These are phyloP conservation scores for Dyspetes luteomarginatus DNA, from an alignment of 2,888 invertebrate species.

Conservation along the genomic window DNA sequence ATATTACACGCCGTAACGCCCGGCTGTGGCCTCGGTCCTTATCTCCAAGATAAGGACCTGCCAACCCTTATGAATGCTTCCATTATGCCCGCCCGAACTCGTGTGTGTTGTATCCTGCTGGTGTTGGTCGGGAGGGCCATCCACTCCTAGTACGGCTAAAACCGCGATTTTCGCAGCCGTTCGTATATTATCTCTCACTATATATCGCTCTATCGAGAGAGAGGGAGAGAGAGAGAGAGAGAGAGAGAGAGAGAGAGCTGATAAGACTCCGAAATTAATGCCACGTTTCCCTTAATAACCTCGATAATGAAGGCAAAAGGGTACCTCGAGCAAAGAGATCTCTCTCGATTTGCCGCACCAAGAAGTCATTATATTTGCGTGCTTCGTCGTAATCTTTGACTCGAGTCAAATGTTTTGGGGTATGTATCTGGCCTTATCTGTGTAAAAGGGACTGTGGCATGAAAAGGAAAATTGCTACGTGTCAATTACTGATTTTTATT, in stretches of 20 bases:
- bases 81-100: slow-evolving; percentile 72
- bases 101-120: slow-evolving; percentile 68
- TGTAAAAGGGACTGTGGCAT: slow-evolving; percentile 14
- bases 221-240: background rate
- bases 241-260: slow-evolving; percentile 24
- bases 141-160: slow-evolving; percentile 44
- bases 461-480: too few species aligned
- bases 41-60: slow-evolving; percentile 78
- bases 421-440: background rate
- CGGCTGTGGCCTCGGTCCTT: slow-evolving; percentile 74
- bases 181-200: slow-evolving; percentile 38
- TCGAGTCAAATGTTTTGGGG: background rate
- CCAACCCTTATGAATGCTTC: slow-evolving; percentile 80
- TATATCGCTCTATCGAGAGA: slow-evolving; percentile 46
- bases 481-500: too few species aligned
- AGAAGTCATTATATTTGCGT: slow-evolving; percentile 11
- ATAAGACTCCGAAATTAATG: slow-evolving; percentile 65
- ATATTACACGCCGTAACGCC: slow-evolving; percentile 58
- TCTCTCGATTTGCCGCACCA: slow-evolving; percentile 5
- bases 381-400: background rate
- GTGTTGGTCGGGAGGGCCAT: slow-evolving; percentile 42
- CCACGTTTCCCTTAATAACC: slow-evolving; percentile 56
- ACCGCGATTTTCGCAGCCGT: slow-evolving; percentile 23
- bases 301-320: slow-evolving; percentile 53
- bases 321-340: background rate